Conservation (phyloP, 2,888 invertebrate genomes). For the Polyommatus icarus region DNA sequence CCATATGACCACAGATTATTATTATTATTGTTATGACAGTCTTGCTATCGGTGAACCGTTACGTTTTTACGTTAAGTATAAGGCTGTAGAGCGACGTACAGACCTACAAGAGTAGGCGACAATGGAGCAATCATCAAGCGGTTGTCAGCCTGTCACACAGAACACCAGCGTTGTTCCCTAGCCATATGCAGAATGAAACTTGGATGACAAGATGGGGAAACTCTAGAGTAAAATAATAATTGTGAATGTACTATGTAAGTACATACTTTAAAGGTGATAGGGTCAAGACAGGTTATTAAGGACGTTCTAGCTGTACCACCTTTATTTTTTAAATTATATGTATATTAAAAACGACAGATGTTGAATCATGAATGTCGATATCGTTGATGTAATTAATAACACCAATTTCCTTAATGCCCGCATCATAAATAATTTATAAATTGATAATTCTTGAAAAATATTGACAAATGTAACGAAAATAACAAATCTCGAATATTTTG, state of each 20-base stretch:
- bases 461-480: not conserved
- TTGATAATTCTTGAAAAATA: not conserved
- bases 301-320: not conserved
- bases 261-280: not conserved
- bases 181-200: not conserved
- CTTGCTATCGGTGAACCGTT: not conserved
- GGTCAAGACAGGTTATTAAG: not conserved
- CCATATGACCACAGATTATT: not conserved
- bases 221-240: not conserved
- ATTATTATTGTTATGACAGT: not conserved
- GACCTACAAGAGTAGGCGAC: not conserved
- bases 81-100: too few relatives aligned
- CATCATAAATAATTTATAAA: constrained; percentile 13
- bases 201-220: not conserved
- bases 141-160: not conserved
- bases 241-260: not conserved
- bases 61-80: too few relatives aligned
- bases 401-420: not conserved
- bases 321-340: not conserved
- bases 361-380: not conserved
- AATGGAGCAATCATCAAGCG: not conserved
- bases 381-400: not conserved
- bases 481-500: not conserved
- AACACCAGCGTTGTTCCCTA: not conserved
- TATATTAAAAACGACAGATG: not conserved